phyloP scores from a whole-genome alignment of 2,797 vertebrate genomes.

The Trematomus bernacchii region DNA sequence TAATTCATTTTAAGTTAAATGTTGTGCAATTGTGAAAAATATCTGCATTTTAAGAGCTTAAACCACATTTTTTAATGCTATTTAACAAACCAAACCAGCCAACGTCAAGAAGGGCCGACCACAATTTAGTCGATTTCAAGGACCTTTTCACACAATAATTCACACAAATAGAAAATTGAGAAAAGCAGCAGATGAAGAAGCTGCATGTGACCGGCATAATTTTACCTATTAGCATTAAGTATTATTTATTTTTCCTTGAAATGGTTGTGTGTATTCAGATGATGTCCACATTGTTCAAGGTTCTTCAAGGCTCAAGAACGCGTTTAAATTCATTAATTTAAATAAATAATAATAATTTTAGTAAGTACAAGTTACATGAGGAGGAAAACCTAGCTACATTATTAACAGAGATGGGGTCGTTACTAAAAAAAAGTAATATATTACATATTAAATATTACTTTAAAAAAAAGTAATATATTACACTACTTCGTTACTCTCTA shows the following conservation, averaged over 20 bases:
- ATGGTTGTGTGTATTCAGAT: not conserved
- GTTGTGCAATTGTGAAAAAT: not conserved
- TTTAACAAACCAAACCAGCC: no score
- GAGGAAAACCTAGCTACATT: not conserved
- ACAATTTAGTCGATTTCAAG: no score
- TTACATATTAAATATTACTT: no score
- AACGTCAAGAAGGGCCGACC: no score
- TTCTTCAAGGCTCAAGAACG: not conserved
- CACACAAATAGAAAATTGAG: not conserved
- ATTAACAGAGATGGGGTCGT: no score
- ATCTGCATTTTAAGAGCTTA: not conserved
- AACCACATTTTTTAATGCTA: not conserved
- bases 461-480: no score
- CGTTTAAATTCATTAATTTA: not conserved
- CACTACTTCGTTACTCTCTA: no score
- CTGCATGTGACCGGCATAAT: no score
- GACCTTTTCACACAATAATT: no score
- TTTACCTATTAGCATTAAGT: not conserved
- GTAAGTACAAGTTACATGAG: not conserved
- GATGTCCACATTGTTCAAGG: not conserved
- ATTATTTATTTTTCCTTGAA: not conserved
- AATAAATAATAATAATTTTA: not conserved
- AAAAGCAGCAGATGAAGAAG: not conserved
- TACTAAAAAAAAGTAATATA: no score
- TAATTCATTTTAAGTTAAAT: slow-evolving; percentile 9